Evolutionary conservation across 2,888 invertebrate genomes (phyloP).

Genomic region (Drosophila percnosoma): DNA sequence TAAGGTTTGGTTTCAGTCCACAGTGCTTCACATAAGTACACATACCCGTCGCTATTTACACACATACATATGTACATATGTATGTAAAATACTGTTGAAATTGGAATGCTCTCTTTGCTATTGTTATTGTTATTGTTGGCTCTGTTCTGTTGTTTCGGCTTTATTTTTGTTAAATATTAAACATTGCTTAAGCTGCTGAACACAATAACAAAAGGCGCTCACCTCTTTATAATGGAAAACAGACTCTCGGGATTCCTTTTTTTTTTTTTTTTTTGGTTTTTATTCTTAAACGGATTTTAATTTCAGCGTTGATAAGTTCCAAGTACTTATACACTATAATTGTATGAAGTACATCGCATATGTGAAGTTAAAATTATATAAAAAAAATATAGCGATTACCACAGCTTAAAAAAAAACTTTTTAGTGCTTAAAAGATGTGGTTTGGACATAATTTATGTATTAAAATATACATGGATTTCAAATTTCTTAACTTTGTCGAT

Average conservation of each 20-base stretch:
- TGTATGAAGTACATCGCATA: not conserved
- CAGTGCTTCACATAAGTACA: conserved; percentile 28
- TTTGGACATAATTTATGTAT: not conserved
- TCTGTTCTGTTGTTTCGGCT: conserved; percentile 43
- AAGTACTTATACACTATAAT: conserved; percentile 22
- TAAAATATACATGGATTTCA: too few species aligned
- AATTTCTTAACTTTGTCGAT: too few species aligned
- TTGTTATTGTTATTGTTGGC: conserved; percentile 21
- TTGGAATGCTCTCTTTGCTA: conserved; percentile 36
- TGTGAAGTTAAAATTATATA: not conserved
- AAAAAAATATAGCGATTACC: too few species aligned
- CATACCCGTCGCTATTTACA: conserved; percentile 14
- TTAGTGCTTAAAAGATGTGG: not conserved
- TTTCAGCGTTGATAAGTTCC: conserved; percentile 48
- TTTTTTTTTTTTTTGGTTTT: conserved; percentile 9
- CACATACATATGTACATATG: not conserved
- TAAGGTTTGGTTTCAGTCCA: conserved; percentile 34
- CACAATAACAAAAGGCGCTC: conserved; percentile 60
- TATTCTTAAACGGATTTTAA: conserved; percentile 55
- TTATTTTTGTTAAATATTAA: conserved; percentile 74
- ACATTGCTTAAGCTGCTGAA: conserved; percentile 71
- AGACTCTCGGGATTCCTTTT: conserved; percentile 19
- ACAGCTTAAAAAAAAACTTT: too few species aligned
- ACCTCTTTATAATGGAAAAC: conserved; percentile 34
- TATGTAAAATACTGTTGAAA: conserved; percentile 23